These are phyloP conservation scores for Papilio demoleus DNA, from an alignment of 2,888 invertebrate species.

Conservation along the genomic window DNA sequence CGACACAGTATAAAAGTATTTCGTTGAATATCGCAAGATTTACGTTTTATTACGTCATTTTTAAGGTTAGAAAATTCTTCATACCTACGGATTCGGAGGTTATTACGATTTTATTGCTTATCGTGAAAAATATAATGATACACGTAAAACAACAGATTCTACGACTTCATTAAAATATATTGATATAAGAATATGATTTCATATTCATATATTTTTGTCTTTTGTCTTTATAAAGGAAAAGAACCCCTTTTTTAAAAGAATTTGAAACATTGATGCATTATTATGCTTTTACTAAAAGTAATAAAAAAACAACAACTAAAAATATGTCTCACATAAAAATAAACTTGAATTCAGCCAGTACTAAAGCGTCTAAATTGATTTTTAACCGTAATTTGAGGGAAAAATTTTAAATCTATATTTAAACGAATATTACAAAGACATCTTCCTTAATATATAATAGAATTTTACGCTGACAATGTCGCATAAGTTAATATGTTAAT, in stretches of 20 bases:
- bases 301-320: neutral
- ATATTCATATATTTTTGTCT: neutral
- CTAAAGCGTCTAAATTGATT: neutral
- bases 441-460: too few species aligned
- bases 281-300: neutral
- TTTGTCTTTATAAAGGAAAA: too few species aligned
- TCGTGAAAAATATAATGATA: slow-evolving; percentile 15
- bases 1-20: slow-evolving; percentile 62
- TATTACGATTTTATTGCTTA: slow-evolving; percentile 25
- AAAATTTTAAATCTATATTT: too few species aligned
- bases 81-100: slow-evolving; percentile 25
- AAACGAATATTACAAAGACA: too few species aligned
- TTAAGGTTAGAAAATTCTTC: slow-evolving; percentile 18
- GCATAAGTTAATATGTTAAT: neutral
- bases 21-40: slow-evolving; percentile 52
- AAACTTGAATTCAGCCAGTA: neutral
- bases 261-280: too few species aligned
- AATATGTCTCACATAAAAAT: neutral
- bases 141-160: slow-evolving; percentile 8
- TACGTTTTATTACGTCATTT: slow-evolving; percentile 38
- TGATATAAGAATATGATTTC: neutral
- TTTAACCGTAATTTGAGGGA: too few species aligned
- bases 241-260: too few species aligned
- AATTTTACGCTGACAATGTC: too few species aligned
- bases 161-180: slow-evolving; percentile 16